Percentiles rank a stretch among this genome's conserved stretches.
These are phyloP conservation scores for Eueides isabella DNA, from an alignment of 1,140 invertebrate genomes.

Conservation along the genomic window DNA sequence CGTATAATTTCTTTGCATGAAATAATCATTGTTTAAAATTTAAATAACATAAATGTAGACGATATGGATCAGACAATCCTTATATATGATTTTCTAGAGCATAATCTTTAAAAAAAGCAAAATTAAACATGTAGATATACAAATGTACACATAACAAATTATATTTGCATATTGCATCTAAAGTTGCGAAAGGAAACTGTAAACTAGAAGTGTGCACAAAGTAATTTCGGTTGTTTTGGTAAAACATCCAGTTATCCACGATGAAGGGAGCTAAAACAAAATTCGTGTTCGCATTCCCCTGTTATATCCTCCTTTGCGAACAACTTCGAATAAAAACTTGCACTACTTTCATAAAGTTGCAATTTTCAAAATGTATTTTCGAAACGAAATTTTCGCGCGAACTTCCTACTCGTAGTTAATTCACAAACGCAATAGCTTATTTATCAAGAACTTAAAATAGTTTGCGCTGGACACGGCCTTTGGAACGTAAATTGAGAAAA, in stretches of 20 bases:
- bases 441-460: constrained; percentile 3
- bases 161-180: constrained; percentile 16
- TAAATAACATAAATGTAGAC: no score
- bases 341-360: constrained; percentile 30
- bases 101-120: no score
- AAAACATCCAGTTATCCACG: constrained; percentile 35
- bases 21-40: no score
- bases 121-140: neutral
- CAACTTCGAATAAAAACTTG: constrained; percentile 31
- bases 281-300: constrained; percentile 34
- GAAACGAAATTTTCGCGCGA: neutral
- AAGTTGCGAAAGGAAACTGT: constrained; percentile 22
- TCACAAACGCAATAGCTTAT: constrained; percentile 16
- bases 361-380: constrained; percentile 33
- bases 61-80: no score
- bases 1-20: no score
- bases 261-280: constrained; percentile 35
- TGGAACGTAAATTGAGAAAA: neutral
- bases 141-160: neutral
- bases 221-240: constrained; percentile 35
- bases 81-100: no score
- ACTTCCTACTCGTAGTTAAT: constrained; percentile 9
- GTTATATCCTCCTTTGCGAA: constrained; percentile 24
- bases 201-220: constrained; percentile 31
- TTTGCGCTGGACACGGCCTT: neutral